phyloP scores from a whole-genome alignment of 2,113 vertebrate species.

The Seriola dumerili region DNA sequence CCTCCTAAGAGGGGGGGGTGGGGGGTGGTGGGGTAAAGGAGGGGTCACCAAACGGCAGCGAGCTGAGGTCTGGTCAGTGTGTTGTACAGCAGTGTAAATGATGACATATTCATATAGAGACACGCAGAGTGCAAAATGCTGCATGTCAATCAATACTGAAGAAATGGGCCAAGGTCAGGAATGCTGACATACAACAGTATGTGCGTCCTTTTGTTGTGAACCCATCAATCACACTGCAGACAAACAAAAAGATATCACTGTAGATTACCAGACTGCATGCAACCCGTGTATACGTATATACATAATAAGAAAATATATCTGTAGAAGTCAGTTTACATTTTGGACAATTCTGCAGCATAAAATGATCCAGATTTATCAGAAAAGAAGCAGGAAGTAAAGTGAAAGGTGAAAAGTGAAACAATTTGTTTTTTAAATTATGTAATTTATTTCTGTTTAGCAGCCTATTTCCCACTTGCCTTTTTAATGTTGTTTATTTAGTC shows the following conservation, averaged over 20 bases:
- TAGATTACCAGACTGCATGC: not conserved
- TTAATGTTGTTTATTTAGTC: not conserved
- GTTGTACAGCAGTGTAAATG: conserved; percentile 47
- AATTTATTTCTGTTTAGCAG: not conserved
- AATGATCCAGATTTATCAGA: not conserved
- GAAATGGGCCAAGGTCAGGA: conserved; percentile 36
- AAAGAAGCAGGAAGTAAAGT: not conserved
- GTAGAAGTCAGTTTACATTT: not conserved
- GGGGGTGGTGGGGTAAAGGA: conserved; percentile 28
- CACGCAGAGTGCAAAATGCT: conserved; percentile 45
- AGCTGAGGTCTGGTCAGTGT: conserved; percentile 45
- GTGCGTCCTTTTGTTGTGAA: not conserved
- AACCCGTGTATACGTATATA: too few species aligned
- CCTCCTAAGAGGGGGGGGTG: not conserved
- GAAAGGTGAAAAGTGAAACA: too few species aligned
- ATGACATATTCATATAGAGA: conserved; percentile 42
- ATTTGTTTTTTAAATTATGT: not conserved
- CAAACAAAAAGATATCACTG: not conserved
- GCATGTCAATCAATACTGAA: conserved; percentile 60
- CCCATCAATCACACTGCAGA: conserved; percentile 20
- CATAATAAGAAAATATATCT: not conserved
- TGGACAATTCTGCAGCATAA: not conserved
- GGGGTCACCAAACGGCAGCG: conserved; percentile 46
- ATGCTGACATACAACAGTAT: conserved; percentile 2
- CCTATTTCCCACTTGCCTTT: not conserved